Base-by-base conservation (phyloP, 2,113 vertebrate species). In the Ceyx melanurus region DNA sequence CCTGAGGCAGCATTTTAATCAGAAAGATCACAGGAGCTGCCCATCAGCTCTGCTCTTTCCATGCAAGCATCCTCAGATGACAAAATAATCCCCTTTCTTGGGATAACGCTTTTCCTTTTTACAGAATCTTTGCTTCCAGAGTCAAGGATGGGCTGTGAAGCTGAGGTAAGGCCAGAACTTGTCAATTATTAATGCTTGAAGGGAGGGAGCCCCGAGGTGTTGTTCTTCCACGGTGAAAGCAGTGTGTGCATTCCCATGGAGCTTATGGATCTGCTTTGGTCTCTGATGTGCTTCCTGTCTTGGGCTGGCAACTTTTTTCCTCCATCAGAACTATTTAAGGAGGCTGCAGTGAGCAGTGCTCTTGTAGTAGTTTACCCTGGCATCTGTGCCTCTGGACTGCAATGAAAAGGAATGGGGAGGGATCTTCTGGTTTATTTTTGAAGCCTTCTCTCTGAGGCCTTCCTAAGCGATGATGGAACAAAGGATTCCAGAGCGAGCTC, bases 1-100 rank as follows among this genome's bases (percentile, higher is more conserved):
- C 94, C 72, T 29, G 64, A 93, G 83, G 92, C 91, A 92, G 76
- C 74, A 45, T 85, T 96, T 94, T 93, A 96, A 94, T 94, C 84
- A 60, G 61, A 84, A 95, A 84, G 76, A 88, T 86, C 37, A 48
- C 78, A 73, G 80, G 73, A 79, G 64, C 79, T 72, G 70, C 54
- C 85, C 58, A 50, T 92, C 92, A 82, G 45, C 65, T 89, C 70
- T 92, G 33, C 62, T 77, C 48, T 75, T 75, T 79, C 70, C 72
- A 67, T 92, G 33, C 54, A 80, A 65, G 25, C 54, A 51, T 92
- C 89, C 71, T 92, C 73, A 66, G 73, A 92, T 93, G 82, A 84
- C 81, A 92, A 88, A 94, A 86, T 87, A 82, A 83, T 95, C 62
- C 56, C 50, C 5, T 89, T 89, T 85, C 57, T 88, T 94, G 78